phyloP scores from a whole-genome alignment of 1,140 invertebrate genomes.

The Marisa cornuarietis region DNA sequence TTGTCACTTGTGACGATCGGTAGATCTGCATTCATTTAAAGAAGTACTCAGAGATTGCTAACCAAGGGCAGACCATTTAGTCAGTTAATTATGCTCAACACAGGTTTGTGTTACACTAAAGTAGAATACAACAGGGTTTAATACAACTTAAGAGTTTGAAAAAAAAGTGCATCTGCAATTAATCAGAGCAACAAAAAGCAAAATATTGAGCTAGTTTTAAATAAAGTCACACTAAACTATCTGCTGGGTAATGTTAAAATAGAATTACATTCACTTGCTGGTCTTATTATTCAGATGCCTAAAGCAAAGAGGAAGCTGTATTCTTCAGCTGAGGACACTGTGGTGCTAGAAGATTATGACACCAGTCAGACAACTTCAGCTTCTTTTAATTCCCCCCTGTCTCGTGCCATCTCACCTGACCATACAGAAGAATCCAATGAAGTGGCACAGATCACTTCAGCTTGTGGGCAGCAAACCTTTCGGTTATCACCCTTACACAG shows the following conservation, averaged over 20 bases:
- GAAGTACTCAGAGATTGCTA: no score
- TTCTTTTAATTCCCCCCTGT: neutral
- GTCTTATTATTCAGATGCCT: constrained; percentile 5
- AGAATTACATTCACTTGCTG: no score
- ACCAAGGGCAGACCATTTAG: no score
- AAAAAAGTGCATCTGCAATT: neutral
- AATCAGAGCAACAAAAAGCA: no score
- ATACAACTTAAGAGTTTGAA: neutral
- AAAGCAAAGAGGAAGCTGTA: neutral
- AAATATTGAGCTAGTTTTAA: neutral
- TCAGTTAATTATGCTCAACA: neutral
- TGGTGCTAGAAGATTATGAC: neutral
- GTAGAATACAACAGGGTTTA: neutral
- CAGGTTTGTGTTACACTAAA: neutral
- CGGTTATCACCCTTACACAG: neutral
- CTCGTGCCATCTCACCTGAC: constrained; percentile 2
- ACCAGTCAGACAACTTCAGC: constrained; percentile 8
- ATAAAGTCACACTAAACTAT: neutral
- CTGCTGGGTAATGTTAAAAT: no score
- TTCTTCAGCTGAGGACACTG: neutral
- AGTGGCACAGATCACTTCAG: constrained; percentile 7
- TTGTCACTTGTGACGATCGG: no score
- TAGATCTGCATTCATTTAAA: no score
- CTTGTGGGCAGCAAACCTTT: neutral
- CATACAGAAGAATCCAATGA: constrained; percentile 17